Conservation (phyloP, 2,797 vertebrate genomes). For the Lepidocolaptes lacrymiger region DNA sequence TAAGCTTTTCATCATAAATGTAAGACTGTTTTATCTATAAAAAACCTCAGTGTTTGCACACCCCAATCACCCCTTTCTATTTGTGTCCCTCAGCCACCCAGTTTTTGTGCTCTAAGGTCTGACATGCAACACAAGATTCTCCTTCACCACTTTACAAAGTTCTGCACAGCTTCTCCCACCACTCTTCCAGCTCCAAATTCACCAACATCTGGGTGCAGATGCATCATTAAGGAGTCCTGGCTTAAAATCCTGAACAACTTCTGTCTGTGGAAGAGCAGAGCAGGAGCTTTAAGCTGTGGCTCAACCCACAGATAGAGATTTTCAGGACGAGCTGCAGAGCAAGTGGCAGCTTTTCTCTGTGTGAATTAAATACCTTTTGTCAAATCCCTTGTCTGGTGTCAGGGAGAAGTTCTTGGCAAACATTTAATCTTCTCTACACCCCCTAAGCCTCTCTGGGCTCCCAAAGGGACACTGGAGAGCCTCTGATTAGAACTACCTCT, state of each 20-base stretch:
- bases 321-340: neutral
- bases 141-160: neutral
- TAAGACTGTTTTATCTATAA: neutral
- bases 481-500: neutral
- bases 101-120: neutral
- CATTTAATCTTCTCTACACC: neutral
- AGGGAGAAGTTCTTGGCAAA: neutral
- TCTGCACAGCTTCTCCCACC: neutral
- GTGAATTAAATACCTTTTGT: neutral
- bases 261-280: neutral
- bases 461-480: neutral
- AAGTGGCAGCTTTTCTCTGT: neutral
- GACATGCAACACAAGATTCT: fast-evolving
- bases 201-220: neutral
- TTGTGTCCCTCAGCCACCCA: neutral
- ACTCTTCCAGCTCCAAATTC: neutral
- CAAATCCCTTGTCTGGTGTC: neutral
- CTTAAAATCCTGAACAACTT: neutral
- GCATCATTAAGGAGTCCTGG: neutral
- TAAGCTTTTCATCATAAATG: neutral
- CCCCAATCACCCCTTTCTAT: fast-evolving
- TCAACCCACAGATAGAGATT: neutral
- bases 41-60: neutral
- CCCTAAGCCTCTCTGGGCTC: neutral
- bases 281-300: neutral